phyloP scores from a whole-genome alignment of 2,888 invertebrate genomes.

The Galerucella calmariensis region DNA sequence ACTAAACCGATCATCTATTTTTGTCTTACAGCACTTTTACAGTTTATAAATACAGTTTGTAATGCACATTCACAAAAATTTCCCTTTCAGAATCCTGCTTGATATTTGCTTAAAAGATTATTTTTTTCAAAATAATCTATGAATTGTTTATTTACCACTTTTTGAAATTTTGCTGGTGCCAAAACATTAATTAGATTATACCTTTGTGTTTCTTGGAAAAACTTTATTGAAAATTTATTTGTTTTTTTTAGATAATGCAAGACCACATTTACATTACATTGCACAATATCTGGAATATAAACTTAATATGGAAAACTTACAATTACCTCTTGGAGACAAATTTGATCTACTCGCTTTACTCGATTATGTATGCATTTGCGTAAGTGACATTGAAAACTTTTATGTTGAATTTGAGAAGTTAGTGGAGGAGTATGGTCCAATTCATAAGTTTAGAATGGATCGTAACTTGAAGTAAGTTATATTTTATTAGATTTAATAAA shows the following conservation, averaged over 20 bases:
- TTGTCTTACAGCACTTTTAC: no score
- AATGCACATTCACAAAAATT: no score
- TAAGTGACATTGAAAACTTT: conserved; percentile 40
- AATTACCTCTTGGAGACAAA: conserved; percentile 39
- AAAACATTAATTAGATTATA: no score
- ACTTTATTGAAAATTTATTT: no score
- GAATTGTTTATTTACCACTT: no score
- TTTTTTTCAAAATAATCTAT: no score
- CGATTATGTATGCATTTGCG: conserved; percentile 43
- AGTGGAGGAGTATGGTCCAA: conserved; percentile 25
- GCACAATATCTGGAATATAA: conserved; percentile 37
- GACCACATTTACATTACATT: conserved; percentile 28
- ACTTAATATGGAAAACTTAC: conserved; percentile 37
- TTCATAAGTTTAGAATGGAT: conserved; percentile 38
- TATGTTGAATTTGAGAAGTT: conserved; percentile 34
- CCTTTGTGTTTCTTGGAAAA: no score
- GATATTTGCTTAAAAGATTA: no score
- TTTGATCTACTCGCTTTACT: conserved; percentile 47
- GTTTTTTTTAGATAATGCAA: conserved; percentile 36
- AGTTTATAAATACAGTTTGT: no score
- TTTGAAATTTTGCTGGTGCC: no score
- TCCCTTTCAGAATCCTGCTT: no score
- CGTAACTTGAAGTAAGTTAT: conserved; percentile 39
- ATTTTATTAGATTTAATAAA: background rate
- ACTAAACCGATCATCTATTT: no score